Evolutionary conservation across 2,888 invertebrate species (phyloP), one percentile per base, ranked within the genome.

Genomic region (Epinotia demarniana): DNA sequence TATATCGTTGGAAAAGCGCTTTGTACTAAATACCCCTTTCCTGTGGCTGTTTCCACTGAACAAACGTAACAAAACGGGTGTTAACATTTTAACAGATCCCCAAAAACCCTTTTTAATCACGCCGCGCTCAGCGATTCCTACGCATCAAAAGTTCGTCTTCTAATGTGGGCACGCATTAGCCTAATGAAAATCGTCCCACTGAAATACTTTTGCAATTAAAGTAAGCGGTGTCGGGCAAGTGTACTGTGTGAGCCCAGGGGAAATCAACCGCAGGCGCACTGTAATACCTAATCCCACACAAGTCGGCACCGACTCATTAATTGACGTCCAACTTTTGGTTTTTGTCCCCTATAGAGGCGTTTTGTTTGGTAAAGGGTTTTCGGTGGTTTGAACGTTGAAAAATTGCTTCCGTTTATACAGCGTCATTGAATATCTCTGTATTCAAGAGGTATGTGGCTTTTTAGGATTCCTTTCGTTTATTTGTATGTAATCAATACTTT

Each of bases 141-240:
- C 78, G 70, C 80, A 77, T 82, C 80, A 81, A 81, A 82, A 83
- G 80, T 82, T 81, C 46, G 75, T 77, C 76, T 43, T 75, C 77
- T 78, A 79, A 79, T 81, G 79, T 79, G 79, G 77, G 75, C 79
- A 74, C 79, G 77, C 87, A 88, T 89, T 89, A 87, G 83, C 77
- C 73, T 88, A 87, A 89, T 89, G 87, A 86, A 86, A 87, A 87
- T 81, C 82, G 80, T 80, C 82, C 84, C 83, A 79, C 79, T 82
- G 86, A 86, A 88, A 89, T 88, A 87, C 87, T 86, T 87, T 86
- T 79, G 83, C 85, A 88, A 88, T 89, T 87, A 88, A 87, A 88
- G 84, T 87, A 86, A 88, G 85, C 87, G 85, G 78, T 84, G 84
- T 81, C 78, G 77, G 77, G 79, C 79, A 76, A 77, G 78, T 79